Evolutionary conservation across 2,113 vertebrate genomes (phyloP), one percentile per base, ranked within the genome.

Genomic region (Microtus ochrogaster): DNA sequence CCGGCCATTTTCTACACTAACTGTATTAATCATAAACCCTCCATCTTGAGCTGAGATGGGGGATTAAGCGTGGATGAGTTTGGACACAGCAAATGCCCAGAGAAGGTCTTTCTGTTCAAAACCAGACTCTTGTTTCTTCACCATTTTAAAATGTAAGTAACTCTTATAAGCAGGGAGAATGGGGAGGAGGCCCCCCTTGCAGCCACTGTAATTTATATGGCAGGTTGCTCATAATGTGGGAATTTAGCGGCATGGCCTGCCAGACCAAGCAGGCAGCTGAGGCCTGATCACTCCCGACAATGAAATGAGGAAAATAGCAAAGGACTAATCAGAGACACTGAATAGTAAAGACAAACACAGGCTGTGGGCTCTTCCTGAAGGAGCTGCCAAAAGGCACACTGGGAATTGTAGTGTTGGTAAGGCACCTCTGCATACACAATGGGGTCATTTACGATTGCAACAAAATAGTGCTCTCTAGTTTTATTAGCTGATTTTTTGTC

Each of bases 1-100:
- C 95, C 97, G 39, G 98, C 98, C 98, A 98, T 98, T 99, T 99
- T 97, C 98, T 98, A 98, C 97, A 55, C 96, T 98, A 91, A 97
- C 97, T 97, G 97, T 94, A 98, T 98, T 98, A 89, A 98, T 96
- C 98, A 95, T 41, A 98, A 98, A 92, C 96, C 98, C 98, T 98
- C 98, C 98, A 98, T 98, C 98, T 98, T 98, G 98, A 97, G 98
- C 98, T 79, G 58, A 79, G 95, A 95, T 78, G 92, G 89, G 97
- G 96, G 82, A 97, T 88, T 82, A 95, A 96, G 95, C 47, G 77
- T 92, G 94, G 83, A 95, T 65, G 95, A 94, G 94, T 95, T 91
- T 97, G 96, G 94, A 98, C 92, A 97, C 94, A 95, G 95, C 96
- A 94, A 96, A 89, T 12, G 76, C 47, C 39, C 89, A 70, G 92